Evolutionary conservation across 2,797 vertebrate genomes (phyloP).

Genomic region (Microhierax caerulescens): DNA sequence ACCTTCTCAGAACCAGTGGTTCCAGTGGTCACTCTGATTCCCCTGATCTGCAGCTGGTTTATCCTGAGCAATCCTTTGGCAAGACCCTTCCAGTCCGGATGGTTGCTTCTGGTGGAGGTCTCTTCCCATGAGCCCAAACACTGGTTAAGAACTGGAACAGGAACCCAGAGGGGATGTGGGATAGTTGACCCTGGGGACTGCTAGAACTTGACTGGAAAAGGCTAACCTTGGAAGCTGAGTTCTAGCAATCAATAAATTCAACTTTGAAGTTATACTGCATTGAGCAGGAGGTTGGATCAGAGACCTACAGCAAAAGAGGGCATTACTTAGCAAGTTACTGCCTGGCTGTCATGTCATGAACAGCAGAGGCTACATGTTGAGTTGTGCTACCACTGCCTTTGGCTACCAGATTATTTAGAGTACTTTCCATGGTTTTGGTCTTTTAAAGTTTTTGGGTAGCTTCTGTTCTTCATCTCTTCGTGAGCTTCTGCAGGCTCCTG

Average conservation of each 20-base stretch:
- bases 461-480: neutral
- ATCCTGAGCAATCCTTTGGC: neutral
- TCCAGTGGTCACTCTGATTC: neutral
- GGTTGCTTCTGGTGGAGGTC: neutral
- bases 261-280: neutral
- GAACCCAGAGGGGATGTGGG: neutral
- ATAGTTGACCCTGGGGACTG: neutral
- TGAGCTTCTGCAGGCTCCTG: neutral
- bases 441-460: neutral
- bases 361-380: neutral
- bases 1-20: neutral
- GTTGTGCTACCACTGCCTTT: neutral
- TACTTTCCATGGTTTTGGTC: neutral
- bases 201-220: neutral
- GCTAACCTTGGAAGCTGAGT: neutral
- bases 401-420: neutral
- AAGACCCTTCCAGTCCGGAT: neutral
- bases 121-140: neutral
- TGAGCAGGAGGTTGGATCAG: neutral
- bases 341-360: neutral
- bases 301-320: neutral
- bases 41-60: neutral
- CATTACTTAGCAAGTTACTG: neutral
- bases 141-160: neutral
- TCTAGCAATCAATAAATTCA: neutral